Percentiles rank a stretch among this genome's conserved stretches.
Evolutionary conservation across 2,797 vertebrate species (phyloP).

Genomic region (Otolemur crassicaudatus): DNA sequence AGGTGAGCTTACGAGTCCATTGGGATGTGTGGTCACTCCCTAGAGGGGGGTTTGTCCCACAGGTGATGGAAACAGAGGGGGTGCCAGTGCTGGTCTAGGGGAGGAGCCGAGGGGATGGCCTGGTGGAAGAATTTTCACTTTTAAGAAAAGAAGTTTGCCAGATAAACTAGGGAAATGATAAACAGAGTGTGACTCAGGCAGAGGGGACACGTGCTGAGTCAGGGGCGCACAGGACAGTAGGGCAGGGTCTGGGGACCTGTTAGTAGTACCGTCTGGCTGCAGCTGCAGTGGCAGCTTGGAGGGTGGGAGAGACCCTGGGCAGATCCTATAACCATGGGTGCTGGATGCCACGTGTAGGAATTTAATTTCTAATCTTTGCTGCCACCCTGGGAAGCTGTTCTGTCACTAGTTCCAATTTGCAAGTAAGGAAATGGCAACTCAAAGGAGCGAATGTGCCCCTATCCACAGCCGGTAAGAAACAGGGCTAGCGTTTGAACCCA

Average conservation of each 20-base stretch:
- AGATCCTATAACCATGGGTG: neutral
- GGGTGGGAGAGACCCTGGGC: neutral
- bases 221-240: neutral
- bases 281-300: neutral
- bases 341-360: fast-evolving
- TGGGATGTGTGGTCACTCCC: too few relatives aligned
- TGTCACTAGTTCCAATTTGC: neutral
- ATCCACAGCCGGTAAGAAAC: neutral
- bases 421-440: neutral
- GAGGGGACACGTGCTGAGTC: neutral
- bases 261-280: neutral
- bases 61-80: neutral
- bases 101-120: neutral
- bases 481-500: neutral
- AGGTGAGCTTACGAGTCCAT: neutral
- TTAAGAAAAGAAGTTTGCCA: neutral
- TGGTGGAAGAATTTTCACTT: neutral
- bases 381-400: neutral
- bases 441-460: neutral
- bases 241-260: neutral
- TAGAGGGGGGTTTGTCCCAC: neutral
- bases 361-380: neutral
- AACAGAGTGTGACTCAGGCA: neutral
- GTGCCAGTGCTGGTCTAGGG: neutral
- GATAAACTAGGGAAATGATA: neutral